Base-by-base conservation (phyloP, 2,797 vertebrate species). In the Choloepus didactylus region DNA sequence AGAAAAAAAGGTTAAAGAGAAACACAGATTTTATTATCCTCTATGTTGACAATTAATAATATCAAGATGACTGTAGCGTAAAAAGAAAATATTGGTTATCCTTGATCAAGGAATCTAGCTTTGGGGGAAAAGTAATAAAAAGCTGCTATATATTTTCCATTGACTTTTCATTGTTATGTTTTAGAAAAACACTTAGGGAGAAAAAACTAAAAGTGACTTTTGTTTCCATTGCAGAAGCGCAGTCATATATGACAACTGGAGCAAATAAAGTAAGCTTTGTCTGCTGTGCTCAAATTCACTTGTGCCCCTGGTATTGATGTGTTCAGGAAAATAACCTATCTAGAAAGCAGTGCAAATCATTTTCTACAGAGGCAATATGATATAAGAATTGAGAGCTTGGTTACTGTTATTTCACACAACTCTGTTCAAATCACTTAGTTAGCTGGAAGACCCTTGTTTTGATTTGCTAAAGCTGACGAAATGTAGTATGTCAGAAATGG, bases 11-110 rank as follows among this genome's bases (percentile, higher is more conserved):
- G 27, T 87, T 92, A 91, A 44, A 72, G 60, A 76, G 51, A 92
- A 95, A 82, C 94, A 46, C 75, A 73, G 31, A 66, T 95, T 92
- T 97, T 97, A 86, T 92, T 84, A 87, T 87, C 67, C 8, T 88
- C 31, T 54, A 3, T 92, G 75, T 94, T 95, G 90, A 89, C 60
- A 87, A 84, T 96, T 94, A 91, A 89, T 88, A 92, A 79, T 69
- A 64, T 92, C 76, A 59, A 81, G 76, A 51, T 29, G 19, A 84
- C 72, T 59, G 2, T 54, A 62, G 9, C 44, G 27, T 9, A 31
- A 8, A 29, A 69, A 16, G 66, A 87, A 83, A 91, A 66, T 56
- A 49, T 70, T 3, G 19, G 15, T 83, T 89, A 70, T 88, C 14
- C 35, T 25, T 94, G 73, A 93, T 3, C n/a, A 41, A 69, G 21